phyloP scores from a whole-genome alignment of 2,113 vertebrate genomes.

The Podarcis cretensis region DNA sequence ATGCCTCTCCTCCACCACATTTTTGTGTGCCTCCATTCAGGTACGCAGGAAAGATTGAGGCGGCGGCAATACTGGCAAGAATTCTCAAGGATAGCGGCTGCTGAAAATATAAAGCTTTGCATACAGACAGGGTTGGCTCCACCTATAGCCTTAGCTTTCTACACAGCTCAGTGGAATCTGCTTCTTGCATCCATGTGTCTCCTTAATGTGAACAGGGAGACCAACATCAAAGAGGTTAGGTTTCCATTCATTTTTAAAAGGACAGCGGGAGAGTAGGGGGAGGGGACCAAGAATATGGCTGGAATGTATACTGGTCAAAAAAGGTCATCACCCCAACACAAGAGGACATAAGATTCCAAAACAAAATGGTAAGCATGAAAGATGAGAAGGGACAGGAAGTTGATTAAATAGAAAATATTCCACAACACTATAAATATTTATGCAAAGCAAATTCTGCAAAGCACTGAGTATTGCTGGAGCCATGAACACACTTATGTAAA shows the following conservation, averaged over 20 bases:
- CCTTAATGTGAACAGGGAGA: neutral
- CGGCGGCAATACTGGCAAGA: neutral
- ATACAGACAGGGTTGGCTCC: neutral
- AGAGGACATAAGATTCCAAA: neutral
- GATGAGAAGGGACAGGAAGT: neutral
- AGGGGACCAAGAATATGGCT: neutral
- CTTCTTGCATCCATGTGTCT: neutral
- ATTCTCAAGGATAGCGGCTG: neutral
- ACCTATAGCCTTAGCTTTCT: neutral
- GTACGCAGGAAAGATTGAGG: neutral
- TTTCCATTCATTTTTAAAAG: constrained; percentile 3
- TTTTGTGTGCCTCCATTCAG: neutral
- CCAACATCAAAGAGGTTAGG: neutral
- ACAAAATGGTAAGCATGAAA: constrained; percentile 13
- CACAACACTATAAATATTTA: neutral
- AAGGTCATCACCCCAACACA: neutral
- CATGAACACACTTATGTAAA: neutral
- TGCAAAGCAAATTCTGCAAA: neutral
- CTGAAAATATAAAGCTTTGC: neutral
- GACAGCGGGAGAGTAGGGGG: neutral
- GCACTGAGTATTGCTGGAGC: neutral
- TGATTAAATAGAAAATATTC: constrained; percentile 6
- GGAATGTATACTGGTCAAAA: neutral
- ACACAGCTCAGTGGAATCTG: neutral
- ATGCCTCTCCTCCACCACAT: neutral